Evolutionary conservation across 1,140 invertebrate genomes (phyloP), one percentile per base, ranked within the genome.

Genomic region (Caenorhabditis inopinata): DNA sequence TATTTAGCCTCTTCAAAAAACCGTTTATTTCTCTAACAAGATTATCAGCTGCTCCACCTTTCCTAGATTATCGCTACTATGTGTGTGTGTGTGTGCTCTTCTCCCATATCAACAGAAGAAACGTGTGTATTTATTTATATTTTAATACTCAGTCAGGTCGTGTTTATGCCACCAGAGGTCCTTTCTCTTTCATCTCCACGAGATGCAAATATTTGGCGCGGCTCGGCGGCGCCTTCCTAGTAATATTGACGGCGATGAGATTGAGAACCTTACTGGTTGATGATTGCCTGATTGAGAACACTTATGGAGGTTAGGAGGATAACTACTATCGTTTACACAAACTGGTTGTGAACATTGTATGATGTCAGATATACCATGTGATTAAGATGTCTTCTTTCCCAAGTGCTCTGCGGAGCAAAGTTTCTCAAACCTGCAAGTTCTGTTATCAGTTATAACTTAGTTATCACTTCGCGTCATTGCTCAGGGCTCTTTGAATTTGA

Each of bases 191-290:
- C 32, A 68, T 32, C 58, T 68, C 58, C 58, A 68, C 58, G 58
- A 68, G 58, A 42, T 32, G 58, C 58, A 68, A 68, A 68, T 68
- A 68, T 68, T 68, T 68, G 58, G 58, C 29, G 58, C 58, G 58
- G 58, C 58, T 32, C 32, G n/a, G 32, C 38, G 58, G 58, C 58
- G 58, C 58, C 58, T 68, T 18, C 32, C 58, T 68, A 68, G 38
- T 68, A 38, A 68, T 32, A 38, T 68, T 2, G 32, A 18, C 58
- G 58, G 58, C 32, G 58, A 68, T 68, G 38, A 68, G 58, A 68
- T 68, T 38, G 38, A 68, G 58, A 38, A 42, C 38, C 29, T 32
- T 68, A 68, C 58, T 32, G 38, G 58, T 68, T 68, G 58, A 21
- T 32, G n/a, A n/a, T n/a, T n/a, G n/a, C n/a, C n/a, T n/a, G n/a